Conservation (phyloP, 2,113 vertebrate species). For the Nematolebias whitei region DNA sequence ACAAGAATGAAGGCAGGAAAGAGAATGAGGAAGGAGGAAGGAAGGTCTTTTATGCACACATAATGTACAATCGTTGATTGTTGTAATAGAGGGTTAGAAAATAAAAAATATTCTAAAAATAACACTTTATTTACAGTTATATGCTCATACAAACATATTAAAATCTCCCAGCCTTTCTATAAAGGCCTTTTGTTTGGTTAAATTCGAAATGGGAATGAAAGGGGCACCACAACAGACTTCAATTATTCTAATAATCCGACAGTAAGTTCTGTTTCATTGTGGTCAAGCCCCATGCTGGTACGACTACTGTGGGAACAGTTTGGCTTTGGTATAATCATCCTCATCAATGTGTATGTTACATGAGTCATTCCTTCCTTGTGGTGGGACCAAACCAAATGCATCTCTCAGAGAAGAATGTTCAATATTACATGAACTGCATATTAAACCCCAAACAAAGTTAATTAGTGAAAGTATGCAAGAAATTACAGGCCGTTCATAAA, state of each 20-base stretch:
- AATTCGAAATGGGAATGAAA: conserved; percentile 28
- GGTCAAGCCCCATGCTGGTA: conserved; percentile 17
- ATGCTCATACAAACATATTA: conserved; percentile 17
- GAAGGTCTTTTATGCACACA: conserved; percentile 16
- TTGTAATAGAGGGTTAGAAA: background rate
- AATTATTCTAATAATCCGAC: conserved; percentile 34
- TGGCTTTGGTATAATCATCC: conserved; percentile 18
- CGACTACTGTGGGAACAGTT: conserved; percentile 31
- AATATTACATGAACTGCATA: conserved; percentile 16
- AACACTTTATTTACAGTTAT: no score
- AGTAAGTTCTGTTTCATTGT: conserved; percentile 25
- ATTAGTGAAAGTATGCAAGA: conserved; percentile 28
- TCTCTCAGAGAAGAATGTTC: conserved; percentile 18
- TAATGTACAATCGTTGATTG: conserved; percentile 8
- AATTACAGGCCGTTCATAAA: conserved; percentile 19
- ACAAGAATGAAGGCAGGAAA: background rate
- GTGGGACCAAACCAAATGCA: conserved; percentile 28
- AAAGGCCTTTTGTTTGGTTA: conserved; percentile 52
- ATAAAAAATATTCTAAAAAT: background rate
- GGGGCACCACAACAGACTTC: conserved; percentile 26
- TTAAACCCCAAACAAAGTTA: conserved; percentile 17
- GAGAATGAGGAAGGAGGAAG: conserved; percentile 14
- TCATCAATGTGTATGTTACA: conserved; percentile 19
- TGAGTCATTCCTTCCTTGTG: conserved; percentile 47
- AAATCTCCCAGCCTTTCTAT: conserved; percentile 28